Base-by-base conservation (phyloP, 37 sponge, comb jelly and placozoan species). In the Bolinopsis microptera region DNA sequence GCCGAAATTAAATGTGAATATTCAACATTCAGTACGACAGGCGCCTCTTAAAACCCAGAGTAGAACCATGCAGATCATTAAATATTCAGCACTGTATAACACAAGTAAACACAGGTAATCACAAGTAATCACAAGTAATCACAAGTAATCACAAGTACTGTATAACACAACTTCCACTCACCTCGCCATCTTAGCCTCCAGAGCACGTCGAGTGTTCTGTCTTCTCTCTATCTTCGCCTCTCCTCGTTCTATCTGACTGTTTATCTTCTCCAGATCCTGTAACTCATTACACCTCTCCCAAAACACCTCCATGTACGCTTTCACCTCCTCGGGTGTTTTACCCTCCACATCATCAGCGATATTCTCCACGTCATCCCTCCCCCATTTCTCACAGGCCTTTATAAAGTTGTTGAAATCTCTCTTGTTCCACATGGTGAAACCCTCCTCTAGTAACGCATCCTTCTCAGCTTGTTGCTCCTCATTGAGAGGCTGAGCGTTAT, bases 341-440 rank as follows among this genome's bases (percentile, higher is more conserved):
- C 99, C 99, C 92, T 98, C 99, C 33, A 98, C 95, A 69, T 98
- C 99, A 27, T 94, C 94, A 69, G 95, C 94, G 38, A 98, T 95
- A 28, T 69, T 94, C 83, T 98, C 99, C 5, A 97, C 21, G 68
- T 96, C 97, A 0, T 98, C 97, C 69, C 99, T 38, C 0, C 99
- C 99, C 80, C 94, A 96, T 92, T 97, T 96, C 27, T 94, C 97
- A 92, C 97, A 96, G 9, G 96, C 95, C 88, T 96, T 96, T 77
- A 98, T 96, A 96, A 98, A 98, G 95, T 97, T 96, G 95, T 96
- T 97, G 95, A 98, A 97, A 70, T 98, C 97, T 69, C 96, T 92
- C 94, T 97, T 95, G 68, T 77, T 95, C 99, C 99, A 98, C 93
- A 95, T 92, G n/a, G 95, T 93, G 69, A 97, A 98, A 0, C 99